Evolutionary conservation across 2,113 vertebrate species (phyloP).

Genomic region (Cnemophilus loriae): DNA sequence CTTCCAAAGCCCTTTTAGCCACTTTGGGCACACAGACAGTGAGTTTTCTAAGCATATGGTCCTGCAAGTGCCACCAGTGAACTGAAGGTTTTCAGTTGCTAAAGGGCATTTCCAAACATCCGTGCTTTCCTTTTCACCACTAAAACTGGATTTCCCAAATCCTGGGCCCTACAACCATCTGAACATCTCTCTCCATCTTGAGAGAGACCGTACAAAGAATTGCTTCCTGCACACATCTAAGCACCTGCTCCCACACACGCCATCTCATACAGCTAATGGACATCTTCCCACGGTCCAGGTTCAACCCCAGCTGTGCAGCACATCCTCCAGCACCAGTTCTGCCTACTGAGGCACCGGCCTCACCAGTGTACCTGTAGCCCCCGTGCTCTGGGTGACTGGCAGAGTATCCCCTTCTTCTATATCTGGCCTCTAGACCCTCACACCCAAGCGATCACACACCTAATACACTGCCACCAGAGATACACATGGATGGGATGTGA

Average conservation of each 20-base stretch:
- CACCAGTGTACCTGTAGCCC: rapidly evolving
- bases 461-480: not conserved
- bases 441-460: no score
- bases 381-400: rapidly evolving
- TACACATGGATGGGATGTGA: rapidly evolving
- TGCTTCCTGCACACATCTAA: not conserved
- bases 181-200: not conserved
- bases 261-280: not conserved
- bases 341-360: not conserved
- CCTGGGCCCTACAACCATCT: not conserved
- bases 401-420: no score
- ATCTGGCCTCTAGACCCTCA: not conserved
- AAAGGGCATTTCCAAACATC: not conserved
- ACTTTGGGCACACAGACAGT: not conserved
- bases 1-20: not conserved
- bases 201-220: not conserved
- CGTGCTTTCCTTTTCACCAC: not conserved
- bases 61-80: not conserved
- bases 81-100: not conserved
- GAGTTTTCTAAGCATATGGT: not conserved
- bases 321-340: not conserved
- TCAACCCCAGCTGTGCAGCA: not conserved
- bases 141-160: not conserved
- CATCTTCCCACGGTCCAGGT: not conserved
- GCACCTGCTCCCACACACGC: not conserved